Evolutionary conservation across 2,888 invertebrate genomes (phyloP).

Genomic region (Blomia tropicalis): DNA sequence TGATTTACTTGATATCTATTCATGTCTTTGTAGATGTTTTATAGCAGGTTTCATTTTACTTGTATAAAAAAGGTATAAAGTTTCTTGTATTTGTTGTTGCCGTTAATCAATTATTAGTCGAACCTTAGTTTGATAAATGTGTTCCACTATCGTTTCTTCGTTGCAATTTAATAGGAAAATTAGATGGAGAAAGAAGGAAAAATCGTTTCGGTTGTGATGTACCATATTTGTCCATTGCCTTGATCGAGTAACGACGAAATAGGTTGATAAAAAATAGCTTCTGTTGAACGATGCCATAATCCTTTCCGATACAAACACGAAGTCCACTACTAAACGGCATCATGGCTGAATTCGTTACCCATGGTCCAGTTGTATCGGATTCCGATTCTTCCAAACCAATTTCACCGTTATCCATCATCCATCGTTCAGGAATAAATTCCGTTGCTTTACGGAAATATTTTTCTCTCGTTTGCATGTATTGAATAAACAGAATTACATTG

Average conservation of each 20-base stretch:
- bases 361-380: not conserved
- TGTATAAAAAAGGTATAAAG: too few relatives aligned
- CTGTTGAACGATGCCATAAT: conserved; percentile 15
- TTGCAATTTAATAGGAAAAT: conserved; percentile 1
- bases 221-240: not conserved
- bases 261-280: conserved; percentile 7
- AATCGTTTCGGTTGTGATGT: not conserved
- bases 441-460: conserved; percentile 1
- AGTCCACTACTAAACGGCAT: conserved; percentile 7
- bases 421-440: conserved; percentile 7
- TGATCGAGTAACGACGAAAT: not conserved
- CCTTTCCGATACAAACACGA: conserved; percentile 5
- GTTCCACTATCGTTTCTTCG: not conserved
- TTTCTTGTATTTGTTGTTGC: too few relatives aligned
- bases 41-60: too few relatives aligned
- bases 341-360: not conserved
- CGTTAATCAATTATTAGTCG: too few relatives aligned
- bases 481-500: conserved; percentile 11
- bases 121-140: too few relatives aligned
- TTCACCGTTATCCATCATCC: not conserved
- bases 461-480: conserved; percentile 7
- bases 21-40: too few relatives aligned
- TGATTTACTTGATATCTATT: too few relatives aligned
- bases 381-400: not conserved
- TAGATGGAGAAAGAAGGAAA: not conserved